These are phyloP conservation scores for Ploceus nigricollis DNA, from an alignment of 2,113 vertebrate species.

Conservation along the genomic window DNA sequence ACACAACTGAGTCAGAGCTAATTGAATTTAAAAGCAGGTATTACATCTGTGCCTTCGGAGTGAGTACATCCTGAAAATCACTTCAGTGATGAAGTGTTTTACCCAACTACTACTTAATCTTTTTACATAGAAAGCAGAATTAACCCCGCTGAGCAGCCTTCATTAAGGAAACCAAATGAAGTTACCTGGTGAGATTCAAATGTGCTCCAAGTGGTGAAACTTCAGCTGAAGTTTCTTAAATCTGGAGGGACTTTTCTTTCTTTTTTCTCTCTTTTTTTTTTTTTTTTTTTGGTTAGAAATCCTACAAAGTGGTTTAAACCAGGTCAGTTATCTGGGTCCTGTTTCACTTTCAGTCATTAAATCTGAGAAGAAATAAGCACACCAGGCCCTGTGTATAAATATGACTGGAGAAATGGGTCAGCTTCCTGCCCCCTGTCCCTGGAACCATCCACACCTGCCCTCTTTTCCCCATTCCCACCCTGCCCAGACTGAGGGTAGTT, in stretches of 20 bases:
- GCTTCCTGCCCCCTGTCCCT: background rate
- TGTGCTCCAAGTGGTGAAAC: constrained; percentile 21
- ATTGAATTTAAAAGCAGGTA: constrained; percentile 81
- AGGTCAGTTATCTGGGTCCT: constrained; percentile 37
- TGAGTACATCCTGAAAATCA: constrained; percentile 11
- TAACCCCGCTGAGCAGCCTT: constrained; percentile 1
- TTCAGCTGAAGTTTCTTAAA: constrained; percentile 42
- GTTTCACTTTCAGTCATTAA: background rate
- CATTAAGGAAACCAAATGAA: constrained; percentile 58
- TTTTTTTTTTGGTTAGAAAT: background rate
- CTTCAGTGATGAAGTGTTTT: constrained; percentile 42
- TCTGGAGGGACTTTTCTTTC: background rate
- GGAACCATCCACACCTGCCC: fast-evolving
- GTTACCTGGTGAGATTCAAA: constrained; percentile 37
- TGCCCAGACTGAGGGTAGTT: background rate
- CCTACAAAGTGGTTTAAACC: constrained; percentile 12
- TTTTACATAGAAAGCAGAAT: constrained; percentile 6
- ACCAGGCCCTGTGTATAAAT: background rate
- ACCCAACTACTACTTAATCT: constrained; percentile 45
- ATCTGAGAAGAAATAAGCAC: background rate
- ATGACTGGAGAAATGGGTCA: background rate
- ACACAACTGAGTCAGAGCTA: constrained; percentile 70
- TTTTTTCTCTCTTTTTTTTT: background rate
- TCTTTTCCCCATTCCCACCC: background rate
- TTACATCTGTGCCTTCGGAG: constrained; percentile 69